Percentiles rank a stretch among this genome's conserved stretches.
phyloP scores from a whole-genome alignment of 2,888 invertebrate genomes.

The Sycophila texana region DNA sequence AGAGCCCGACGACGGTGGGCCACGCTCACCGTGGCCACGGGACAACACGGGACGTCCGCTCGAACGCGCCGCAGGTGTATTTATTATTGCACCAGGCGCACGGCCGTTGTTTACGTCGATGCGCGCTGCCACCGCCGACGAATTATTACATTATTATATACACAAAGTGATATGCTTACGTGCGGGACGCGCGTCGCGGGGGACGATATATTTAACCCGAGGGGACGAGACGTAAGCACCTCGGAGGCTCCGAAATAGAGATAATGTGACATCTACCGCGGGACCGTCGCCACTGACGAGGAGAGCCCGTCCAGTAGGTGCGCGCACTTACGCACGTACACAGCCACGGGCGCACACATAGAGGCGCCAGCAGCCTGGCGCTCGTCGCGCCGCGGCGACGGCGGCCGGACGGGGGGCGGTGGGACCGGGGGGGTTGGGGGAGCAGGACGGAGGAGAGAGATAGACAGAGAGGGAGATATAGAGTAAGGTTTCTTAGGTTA shows the following conservation, averaged over 20 bases:
- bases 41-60: too few relatives aligned
- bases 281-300: conserved; percentile 66
- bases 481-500: neutral
- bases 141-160: too few relatives aligned
- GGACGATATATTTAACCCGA: too few relatives aligned
- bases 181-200: too few relatives aligned
- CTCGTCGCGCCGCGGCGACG: neutral
- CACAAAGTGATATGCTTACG: too few relatives aligned
- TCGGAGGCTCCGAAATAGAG: conserved; percentile 53
- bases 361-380: neutral
- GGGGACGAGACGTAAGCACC: too few relatives aligned
- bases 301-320: neutral
- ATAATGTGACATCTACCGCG: conserved; percentile 72
- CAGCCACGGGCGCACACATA: neutral
- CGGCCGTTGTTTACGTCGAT: too few relatives aligned
- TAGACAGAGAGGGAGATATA: neutral
- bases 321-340: neutral
- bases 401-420: neutral
- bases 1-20: neutral
- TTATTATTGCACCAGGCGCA: too few relatives aligned
- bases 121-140: too few relatives aligned
- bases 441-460: too few relatives aligned
- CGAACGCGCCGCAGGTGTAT: too few relatives aligned
- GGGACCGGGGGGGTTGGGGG: too few relatives aligned
- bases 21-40: neutral